phyloP scores from a whole-genome alignment of 2,888 invertebrate genomes.

The Syrphus vitripennis region DNA sequence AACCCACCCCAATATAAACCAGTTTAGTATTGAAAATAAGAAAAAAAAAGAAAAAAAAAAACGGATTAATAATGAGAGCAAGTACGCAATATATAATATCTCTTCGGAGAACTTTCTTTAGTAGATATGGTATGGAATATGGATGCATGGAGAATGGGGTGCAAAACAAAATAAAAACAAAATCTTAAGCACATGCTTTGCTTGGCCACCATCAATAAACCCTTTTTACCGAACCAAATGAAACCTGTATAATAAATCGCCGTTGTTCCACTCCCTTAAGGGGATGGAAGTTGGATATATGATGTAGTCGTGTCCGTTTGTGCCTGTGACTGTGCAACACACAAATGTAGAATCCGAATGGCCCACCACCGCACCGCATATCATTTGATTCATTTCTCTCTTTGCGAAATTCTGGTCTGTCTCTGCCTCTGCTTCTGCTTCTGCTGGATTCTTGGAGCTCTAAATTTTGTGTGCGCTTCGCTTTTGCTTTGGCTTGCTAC shows the following conservation, averaged over 20 bases:
- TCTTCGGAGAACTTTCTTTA: constrained; percentile 29
- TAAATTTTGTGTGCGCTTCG: constrained; percentile 36
- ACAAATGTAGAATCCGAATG: constrained; percentile 21
- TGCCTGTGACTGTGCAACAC: constrained; percentile 25
- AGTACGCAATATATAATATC: constrained; percentile 46
- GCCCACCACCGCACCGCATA: constrained; percentile 1
- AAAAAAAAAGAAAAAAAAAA: background rate
- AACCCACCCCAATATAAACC: constrained; percentile 69
- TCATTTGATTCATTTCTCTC: constrained; percentile 41
- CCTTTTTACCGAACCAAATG: constrained; percentile 34
- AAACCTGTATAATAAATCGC: constrained; percentile 39
- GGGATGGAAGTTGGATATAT: constrained; percentile 45
- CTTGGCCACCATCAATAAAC: constrained; percentile 23
- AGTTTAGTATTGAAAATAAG: constrained; percentile 21
- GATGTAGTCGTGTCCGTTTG: constrained; percentile 21
- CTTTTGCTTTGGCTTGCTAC: constrained; percentile 18
- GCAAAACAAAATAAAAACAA: constrained; percentile 49
- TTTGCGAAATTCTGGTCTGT: constrained; percentile 35
- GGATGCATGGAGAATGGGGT: no score
- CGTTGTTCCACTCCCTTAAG: constrained; percentile 61
- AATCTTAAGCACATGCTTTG: constrained; percentile 60
- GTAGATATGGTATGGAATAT: no score
- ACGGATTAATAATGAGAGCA: background rate
- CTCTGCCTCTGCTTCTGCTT: background rate
- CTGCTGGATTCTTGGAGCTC: constrained; percentile 48